Evolutionary conservation across 2,888 invertebrate genomes (phyloP).

Genomic region (Ophioninae sp.): DNA sequence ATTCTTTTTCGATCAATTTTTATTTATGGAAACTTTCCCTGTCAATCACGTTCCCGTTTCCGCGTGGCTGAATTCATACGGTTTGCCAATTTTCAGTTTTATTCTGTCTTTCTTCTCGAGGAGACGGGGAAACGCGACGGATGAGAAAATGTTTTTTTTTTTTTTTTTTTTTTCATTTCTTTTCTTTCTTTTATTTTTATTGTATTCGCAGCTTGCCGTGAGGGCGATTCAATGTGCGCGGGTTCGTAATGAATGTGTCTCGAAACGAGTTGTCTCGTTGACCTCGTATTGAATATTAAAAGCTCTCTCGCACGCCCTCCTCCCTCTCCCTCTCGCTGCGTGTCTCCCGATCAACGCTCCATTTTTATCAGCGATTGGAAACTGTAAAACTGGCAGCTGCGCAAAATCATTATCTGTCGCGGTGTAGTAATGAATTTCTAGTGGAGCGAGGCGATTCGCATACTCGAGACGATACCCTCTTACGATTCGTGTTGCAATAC

Average conservation of each 20-base stretch:
- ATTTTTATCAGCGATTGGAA: conserved; percentile 34
- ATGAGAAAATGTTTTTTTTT: too few relatives aligned
- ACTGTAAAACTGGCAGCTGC: conserved; percentile 36
- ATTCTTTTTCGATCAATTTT: too few relatives aligned
- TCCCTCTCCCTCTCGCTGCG: background rate
- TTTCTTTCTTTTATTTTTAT: background rate
- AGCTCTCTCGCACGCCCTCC: conserved; percentile 1
- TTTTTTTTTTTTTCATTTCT: background rate
- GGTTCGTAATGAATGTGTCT: conserved; percentile 45
- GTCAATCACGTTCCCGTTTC: too few relatives aligned
- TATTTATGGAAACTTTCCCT: too few relatives aligned
- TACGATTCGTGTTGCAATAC: too few relatives aligned
- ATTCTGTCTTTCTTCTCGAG: background rate
- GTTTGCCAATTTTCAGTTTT: too few relatives aligned
- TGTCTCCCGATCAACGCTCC: conserved; percentile 29
- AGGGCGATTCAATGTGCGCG: background rate
- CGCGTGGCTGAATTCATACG: too few relatives aligned
- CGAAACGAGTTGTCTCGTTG: conserved; percentile 47
- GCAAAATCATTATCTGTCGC: conserved; percentile 28
- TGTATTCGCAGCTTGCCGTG: background rate
- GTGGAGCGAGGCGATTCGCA: too few relatives aligned
- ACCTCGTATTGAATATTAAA: conserved; percentile 42
- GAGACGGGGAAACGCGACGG: too few relatives aligned
- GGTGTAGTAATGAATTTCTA: conserved; percentile 3
- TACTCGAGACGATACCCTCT: too few relatives aligned